A percentile compares a stretch with the other conserved stretches of the same genome.
phyloP scores from a whole-genome alignment of 2,888 invertebrate genomes.

The Liposcelis brunnea region DNA sequence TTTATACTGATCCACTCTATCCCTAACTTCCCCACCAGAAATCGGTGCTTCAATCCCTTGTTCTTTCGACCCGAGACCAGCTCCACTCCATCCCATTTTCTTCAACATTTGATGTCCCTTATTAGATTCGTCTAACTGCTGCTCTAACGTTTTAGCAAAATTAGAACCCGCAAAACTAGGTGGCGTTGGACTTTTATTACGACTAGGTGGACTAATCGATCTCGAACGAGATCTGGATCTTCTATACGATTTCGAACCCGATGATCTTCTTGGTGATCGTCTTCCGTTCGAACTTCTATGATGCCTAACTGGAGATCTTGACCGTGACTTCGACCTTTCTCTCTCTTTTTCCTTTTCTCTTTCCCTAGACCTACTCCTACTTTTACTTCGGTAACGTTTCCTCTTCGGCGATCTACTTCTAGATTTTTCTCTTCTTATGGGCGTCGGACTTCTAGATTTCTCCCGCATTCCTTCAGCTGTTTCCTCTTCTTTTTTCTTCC shows the following conservation, averaged over 20 bases:
- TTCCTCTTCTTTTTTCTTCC: conserved; percentile 73
- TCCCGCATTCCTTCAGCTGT: conserved; percentile 51
- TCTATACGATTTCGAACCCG: conserved; percentile 32
- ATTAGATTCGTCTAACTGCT: conserved; percentile 64
- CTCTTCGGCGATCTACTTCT: conserved; percentile 51
- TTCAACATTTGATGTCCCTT: conserved; percentile 93
- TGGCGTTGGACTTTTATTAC: conserved; percentile 39
- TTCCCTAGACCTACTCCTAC: conserved; percentile 24
- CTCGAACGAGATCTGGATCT: conserved; percentile 28
- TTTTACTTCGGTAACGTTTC: conserved; percentile 39
- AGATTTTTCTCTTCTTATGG: conserved; percentile 48
- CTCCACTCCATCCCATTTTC: conserved; percentile 98
- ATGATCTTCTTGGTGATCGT: conserved; percentile 29
- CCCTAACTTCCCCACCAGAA: conserved; percentile 76
- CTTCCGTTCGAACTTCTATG: conserved; percentile 28
- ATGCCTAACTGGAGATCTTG: conserved; percentile 27
- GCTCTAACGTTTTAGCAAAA: conserved; percentile 35
- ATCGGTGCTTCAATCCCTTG: conserved; percentile 94
- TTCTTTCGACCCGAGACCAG: conserved; percentile 82
- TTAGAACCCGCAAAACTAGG: conserved; percentile 49
- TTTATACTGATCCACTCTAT: conserved; percentile 83
- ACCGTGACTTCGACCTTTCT: conserved; percentile 29
- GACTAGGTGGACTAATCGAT: conserved; percentile 25
- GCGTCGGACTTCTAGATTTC: conserved; percentile 58
- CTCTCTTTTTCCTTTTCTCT: conserved; percentile 24